Percentiles rank a stretch among this genome's conserved stretches.
phyloP scores from a whole-genome alignment of 2,888 invertebrate species.

The Nephrocerus scutellatus region DNA sequence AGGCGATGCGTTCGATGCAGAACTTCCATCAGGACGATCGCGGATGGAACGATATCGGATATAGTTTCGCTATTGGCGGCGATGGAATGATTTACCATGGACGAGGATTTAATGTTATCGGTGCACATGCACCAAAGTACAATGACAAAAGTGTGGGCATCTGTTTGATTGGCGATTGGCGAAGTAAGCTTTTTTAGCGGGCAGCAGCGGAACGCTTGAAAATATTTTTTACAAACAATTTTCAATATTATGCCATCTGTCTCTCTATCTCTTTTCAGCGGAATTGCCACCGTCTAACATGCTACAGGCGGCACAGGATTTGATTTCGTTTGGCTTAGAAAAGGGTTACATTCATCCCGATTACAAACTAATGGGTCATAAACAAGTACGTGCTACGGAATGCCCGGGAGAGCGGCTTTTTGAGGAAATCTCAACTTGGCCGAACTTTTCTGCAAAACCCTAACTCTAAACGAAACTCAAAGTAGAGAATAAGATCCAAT shows the following conservation, averaged over 20 bases:
- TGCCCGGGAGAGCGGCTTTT: constrained; percentile 61
- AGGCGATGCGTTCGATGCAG: constrained; percentile 61
- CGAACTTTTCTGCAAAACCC: constrained; percentile 49
- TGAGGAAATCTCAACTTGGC: constrained; percentile 58
- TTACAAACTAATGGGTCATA: constrained; percentile 60
- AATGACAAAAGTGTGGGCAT: constrained; percentile 64
- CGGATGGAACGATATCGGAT: constrained; percentile 66
- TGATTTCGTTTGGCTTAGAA: constrained; percentile 57
- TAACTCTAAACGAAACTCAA: constrained; percentile 25
- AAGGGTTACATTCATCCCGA: constrained; percentile 54
- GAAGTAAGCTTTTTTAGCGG: constrained; percentile 50
- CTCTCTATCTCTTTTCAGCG: constrained; percentile 41
- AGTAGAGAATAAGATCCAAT: too few species aligned
- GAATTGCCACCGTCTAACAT: constrained; percentile 56
- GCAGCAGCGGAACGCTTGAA: not conserved
- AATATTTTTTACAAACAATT: not conserved
- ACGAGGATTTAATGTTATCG: constrained; percentile 61
- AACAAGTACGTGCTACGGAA: constrained; percentile 56
- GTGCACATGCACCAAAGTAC: constrained; percentile 65
- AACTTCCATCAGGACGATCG: constrained; percentile 54
- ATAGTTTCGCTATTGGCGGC: constrained; percentile 65
- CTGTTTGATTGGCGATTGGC: constrained; percentile 66
- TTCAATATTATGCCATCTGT: constrained; percentile 18
- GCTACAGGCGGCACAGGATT: constrained; percentile 51
- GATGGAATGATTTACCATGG: constrained; percentile 66